A percentile compares a stretch with the other conserved stretches of the same genome.
Conservation (phyloP, 2,113 vertebrate species). For the Sinocyclocheilus rhinocerous region DNA sequence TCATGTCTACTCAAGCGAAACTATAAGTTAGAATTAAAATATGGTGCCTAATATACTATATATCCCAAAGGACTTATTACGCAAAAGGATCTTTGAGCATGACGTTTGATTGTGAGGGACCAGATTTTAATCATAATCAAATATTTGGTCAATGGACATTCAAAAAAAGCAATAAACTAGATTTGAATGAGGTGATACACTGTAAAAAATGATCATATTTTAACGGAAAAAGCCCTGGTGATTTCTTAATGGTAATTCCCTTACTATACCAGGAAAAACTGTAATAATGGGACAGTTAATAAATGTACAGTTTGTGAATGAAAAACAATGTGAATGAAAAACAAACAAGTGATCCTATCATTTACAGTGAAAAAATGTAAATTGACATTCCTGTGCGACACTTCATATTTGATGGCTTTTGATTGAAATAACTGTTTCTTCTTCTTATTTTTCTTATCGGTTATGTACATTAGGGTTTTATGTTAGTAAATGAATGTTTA, state of each 20-base stretch:
- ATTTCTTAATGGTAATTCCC: neutral
- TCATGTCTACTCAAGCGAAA: neutral
- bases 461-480: neutral
- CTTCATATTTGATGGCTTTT: too few relatives aligned
- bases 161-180: neutral
- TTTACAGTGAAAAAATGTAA: too few relatives aligned
- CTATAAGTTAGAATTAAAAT: neutral
- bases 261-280: neutral
- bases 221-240: neutral
- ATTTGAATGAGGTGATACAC: neutral
- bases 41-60: neutral
- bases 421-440: too few relatives aligned
- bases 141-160: conserved; percentile 40
- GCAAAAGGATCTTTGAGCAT: neutral
- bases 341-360: too few relatives aligned
- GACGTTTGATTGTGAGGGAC: neutral
- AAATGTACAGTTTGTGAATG: neutral
- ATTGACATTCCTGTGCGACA: too few relatives aligned
- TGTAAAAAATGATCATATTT: neutral
- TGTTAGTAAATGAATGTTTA: neutral
- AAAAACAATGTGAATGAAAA: neutral
- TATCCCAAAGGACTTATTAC: neutral
- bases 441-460: neutral
- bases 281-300: neutral
- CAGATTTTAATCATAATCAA: neutral